Percentiles rank a stretch among this genome's conserved stretches.
Evolutionary conservation across 2,888 invertebrate species (phyloP).

Genomic region (Phymatocera aterrima): DNA sequence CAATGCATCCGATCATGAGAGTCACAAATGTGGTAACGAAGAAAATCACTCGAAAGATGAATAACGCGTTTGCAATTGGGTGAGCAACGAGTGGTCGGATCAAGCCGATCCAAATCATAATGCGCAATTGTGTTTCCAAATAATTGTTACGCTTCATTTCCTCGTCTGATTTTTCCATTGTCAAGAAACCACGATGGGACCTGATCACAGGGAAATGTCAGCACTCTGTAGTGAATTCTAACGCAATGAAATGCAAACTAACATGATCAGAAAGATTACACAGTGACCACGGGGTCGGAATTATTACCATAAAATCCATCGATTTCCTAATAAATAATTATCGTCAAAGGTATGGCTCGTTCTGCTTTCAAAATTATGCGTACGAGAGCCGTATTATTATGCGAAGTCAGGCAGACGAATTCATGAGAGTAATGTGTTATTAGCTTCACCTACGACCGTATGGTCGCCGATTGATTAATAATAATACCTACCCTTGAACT

Average conservation of each 20-base stretch:
- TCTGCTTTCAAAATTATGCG: constrained; percentile 13
- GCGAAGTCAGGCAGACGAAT: constrained; percentile 26
- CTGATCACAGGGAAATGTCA: background rate
- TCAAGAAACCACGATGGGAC: background rate
- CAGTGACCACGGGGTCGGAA: background rate
- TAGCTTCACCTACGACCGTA: constrained; percentile 6
- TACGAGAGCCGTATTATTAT: constrained; percentile 32
- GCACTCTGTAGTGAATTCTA: background rate
- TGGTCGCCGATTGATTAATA: constrained; percentile 32
- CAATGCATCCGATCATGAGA: constrained; percentile 4
- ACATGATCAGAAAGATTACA: background rate
- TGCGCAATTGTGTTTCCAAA: background rate
- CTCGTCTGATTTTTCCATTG: background rate
- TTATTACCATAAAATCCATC: constrained; percentile 6
- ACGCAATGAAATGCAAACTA: background rate
- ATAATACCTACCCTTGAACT: background rate
- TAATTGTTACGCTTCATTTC: background rate
- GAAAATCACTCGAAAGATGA: background rate
- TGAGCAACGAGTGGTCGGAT: background rate
- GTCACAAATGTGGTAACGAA: background rate
- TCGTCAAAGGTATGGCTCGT: constrained; percentile 7
- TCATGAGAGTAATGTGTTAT: constrained; percentile 29
- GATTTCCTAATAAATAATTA: constrained; percentile 29
- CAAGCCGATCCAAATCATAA: constrained; percentile 23
- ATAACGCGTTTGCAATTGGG: background rate